Evolutionary conservation across 2,797 vertebrate species (phyloP).

Genomic region (Acrocephalus scirpaceus): DNA sequence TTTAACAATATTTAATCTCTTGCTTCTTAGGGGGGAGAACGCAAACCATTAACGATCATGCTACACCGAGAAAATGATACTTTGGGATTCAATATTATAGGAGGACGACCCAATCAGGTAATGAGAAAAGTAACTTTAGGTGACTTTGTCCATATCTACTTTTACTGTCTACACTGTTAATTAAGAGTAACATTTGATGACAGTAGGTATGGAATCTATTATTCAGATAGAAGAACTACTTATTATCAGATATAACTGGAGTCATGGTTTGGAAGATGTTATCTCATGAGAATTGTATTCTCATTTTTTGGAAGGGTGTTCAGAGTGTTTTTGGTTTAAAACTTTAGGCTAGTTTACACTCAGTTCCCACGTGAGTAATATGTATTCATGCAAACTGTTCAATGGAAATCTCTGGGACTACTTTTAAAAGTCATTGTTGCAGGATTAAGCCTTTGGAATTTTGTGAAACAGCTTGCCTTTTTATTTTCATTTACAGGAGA

Average conservation of each 20-base stretch:
- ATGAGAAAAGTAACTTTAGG: neutral
- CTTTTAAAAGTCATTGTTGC: neutral
- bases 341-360: neutral
- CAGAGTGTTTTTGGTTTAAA: neutral
- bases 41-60: slow-evolving; percentile 67
- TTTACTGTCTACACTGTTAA: neutral
- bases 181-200: neutral
- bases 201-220: neutral
- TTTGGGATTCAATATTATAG: slow-evolving; percentile 80
- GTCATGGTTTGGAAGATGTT: neutral
- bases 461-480: neutral
- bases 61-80: slow-evolving; percentile 75
- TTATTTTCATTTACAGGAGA: neutral
- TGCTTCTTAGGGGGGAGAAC: slow-evolving; percentile 67
- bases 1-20: neutral
- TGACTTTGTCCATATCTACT: neutral
- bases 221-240: neutral
- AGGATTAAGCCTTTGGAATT: slow-evolving; percentile 25
- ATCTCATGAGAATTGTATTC: neutral
- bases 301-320: neutral
- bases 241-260: neutral
- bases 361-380: neutral
- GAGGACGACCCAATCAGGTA: slow-evolving; percentile 76
- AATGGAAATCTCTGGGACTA: neutral
- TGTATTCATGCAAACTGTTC: neutral